Evolutionary conservation across 2,113 vertebrate species (phyloP).

Genomic region (Gadus macrocephalus): DNA sequence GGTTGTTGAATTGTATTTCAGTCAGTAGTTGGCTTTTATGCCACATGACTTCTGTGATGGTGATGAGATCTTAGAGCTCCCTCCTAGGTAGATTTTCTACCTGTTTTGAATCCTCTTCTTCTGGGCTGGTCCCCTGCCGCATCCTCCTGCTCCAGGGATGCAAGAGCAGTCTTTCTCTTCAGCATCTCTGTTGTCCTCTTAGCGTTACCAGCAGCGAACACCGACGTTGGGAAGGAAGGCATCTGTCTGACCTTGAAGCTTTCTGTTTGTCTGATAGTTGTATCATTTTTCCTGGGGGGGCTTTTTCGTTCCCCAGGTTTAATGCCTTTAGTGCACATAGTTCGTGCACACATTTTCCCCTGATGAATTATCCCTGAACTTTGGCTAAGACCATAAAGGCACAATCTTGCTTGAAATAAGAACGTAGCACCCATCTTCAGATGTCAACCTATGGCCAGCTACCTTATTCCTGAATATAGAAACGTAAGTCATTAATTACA

Average conservation of each 20-base stretch:
- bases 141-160: constrained; percentile 1
- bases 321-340: constrained; percentile 42
- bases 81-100: not conserved
- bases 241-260: not conserved
- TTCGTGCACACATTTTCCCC: constrained; percentile 7
- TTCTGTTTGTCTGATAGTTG: constrained; percentile 8
- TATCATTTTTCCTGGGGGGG: too few species aligned
- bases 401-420: constrained; percentile 35
- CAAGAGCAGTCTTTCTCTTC: constrained; percentile 36
- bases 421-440: constrained; percentile 47
- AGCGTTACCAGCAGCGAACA: constrained; percentile 79
- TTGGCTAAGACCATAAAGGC: constrained; percentile 34
- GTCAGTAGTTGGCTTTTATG: too few species aligned
- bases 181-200: constrained; percentile 64
- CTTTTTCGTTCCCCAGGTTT: not conserved
- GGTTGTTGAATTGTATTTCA: too few species aligned
- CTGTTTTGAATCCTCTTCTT: constrained; percentile 12
- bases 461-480: not conserved
- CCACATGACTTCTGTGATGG: too few species aligned
- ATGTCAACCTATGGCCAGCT: not conserved
- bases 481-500: not conserved
- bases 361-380: constrained; percentile 5
- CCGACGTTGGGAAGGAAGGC: constrained; percentile 39
- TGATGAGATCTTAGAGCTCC: too few species aligned
- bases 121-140: not conserved